Percentiles rank a stretch among this genome's conserved stretches.
Conservation (phyloP, 1,140 invertebrate genomes). For the Babylonia areolata region DNA sequence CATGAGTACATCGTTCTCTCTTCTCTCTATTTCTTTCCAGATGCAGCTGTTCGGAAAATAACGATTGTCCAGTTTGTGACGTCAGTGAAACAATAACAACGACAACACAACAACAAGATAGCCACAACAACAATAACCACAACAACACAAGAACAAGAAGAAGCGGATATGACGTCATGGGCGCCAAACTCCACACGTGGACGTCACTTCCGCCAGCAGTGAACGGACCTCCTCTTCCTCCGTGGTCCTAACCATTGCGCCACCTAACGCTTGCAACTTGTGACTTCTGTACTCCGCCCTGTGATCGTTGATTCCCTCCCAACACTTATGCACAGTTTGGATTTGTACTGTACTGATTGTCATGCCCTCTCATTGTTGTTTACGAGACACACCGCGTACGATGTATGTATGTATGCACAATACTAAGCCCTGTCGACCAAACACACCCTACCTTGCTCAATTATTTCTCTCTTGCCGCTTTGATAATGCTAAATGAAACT, state of each 20-base stretch:
- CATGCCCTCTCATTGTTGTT: conserved; percentile 2
- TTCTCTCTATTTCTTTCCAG: conserved; percentile 1
- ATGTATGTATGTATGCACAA: neutral
- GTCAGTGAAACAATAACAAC: neutral
- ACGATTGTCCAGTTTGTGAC: neutral
- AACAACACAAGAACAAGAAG: neutral
- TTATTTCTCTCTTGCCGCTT: neutral
- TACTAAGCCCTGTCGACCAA: neutral
- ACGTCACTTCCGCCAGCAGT: neutral
- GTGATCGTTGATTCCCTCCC: conserved; percentile 28
- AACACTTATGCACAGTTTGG: conserved; percentile 12
- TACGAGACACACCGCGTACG: neutral
- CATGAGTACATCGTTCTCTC: too few species aligned
- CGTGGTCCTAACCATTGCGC: conserved; percentile 13
- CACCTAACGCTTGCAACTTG: conserved; percentile 23
- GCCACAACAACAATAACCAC: too few species aligned
- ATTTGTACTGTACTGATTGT: neutral
- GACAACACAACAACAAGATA: too few species aligned
- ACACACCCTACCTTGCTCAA: conserved; percentile 6
- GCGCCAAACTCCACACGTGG: neutral
- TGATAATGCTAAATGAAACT: neutral
- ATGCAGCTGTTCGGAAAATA: conserved; percentile 41
- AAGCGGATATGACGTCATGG: neutral
- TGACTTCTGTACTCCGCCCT: conserved; percentile 13
- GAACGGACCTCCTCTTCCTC: neutral